Base-by-base conservation (phyloP, 1,140 invertebrate species). In the Bombus fervidus region DNA sequence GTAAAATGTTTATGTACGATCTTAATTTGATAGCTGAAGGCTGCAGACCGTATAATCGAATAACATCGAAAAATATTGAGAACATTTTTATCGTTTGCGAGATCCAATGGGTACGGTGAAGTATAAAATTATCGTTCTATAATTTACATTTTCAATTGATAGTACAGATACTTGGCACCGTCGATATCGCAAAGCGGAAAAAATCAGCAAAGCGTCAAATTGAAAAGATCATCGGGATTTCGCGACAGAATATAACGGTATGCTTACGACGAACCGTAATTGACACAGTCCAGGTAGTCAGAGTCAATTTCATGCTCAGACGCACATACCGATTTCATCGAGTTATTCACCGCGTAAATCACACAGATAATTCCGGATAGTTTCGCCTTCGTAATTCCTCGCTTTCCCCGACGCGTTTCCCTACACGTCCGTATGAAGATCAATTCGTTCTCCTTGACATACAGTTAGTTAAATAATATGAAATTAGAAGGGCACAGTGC, bases 311-410 rank as follows among this genome's bases (percentile, higher is more conserved):
- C 87, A 87, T 73, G 85, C 87, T 68, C 81, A 71, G 41, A 72
- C 81, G 81, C 80, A 89, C 89, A 87, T 87, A 83, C 85, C 79
- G 89, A 90, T 90, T 89, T 89, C 89, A 90, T 90, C 83, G 89
- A 90, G 87, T 90, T 89, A 87, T 90, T 90, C 88, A 81, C 59
- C 83, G 85, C 88, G 87, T 83, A 88, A 90, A 87, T 87, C 85
- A 73, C 66, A 74, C 62, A 78, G 89, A 89, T 89, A 89, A 87
- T 89, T 85, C 86, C 77, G 39, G 66, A 80, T 86, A 89, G 78
- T 69, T 83, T 88, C 87, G 80, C 81, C 83, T 88, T 79, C 83
- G 83, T 83, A 69, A 66, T 39, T 77, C 68, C 76, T 75, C 72
- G 78, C 68, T 43, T 72, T 64, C 37, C 25, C 28, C 37, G 80